Evolutionary conservation across 1,140 invertebrate species (phyloP).

Genomic region (Hyles vespertilio): DNA sequence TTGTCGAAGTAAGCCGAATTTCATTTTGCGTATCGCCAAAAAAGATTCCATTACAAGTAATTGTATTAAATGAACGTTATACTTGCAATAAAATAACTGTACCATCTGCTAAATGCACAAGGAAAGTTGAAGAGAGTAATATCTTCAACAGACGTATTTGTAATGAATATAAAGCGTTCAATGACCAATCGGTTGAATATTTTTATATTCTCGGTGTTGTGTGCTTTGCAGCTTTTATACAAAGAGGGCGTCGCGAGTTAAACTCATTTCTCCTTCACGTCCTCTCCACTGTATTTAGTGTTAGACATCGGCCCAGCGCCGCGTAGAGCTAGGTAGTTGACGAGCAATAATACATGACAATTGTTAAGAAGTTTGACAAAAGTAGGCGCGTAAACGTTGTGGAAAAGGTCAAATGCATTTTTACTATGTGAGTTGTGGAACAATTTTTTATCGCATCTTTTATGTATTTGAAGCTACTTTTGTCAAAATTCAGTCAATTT

Average conservation of each 20-base stretch:
- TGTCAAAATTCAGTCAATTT: constrained; percentile 54
- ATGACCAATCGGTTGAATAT: constrained; percentile 33
- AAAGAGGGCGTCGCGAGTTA: constrained; percentile 18
- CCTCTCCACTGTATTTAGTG: constrained; percentile 9
- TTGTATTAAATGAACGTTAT: no score
- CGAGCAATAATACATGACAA: constrained; percentile 61
- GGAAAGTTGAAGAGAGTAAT: background rate
- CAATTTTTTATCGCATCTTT: constrained; percentile 28
- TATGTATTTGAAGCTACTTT: constrained; percentile 39
- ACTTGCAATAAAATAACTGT: no score
- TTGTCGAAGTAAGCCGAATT: background rate
- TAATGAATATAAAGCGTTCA: constrained; percentile 2
- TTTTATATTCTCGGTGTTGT: constrained; percentile 38
- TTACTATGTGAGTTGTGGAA: constrained; percentile 28
- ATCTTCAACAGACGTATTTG: background rate
- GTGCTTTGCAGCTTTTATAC: constrained; percentile 26
- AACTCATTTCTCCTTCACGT: constrained; percentile 13
- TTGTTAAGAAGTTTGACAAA: constrained; percentile 58
- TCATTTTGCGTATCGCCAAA: no score
- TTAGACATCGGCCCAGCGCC: constrained; percentile 15
- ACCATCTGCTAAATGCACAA: no score
- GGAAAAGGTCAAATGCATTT: constrained; percentile 15
- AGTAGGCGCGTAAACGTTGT: constrained; percentile 31
- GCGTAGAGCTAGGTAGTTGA: constrained; percentile 53
- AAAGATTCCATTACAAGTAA: no score